These are phyloP conservation scores for Barnardius zonarius DNA, from an alignment of 2,113 vertebrate genomes.

Conservation along the genomic window DNA sequence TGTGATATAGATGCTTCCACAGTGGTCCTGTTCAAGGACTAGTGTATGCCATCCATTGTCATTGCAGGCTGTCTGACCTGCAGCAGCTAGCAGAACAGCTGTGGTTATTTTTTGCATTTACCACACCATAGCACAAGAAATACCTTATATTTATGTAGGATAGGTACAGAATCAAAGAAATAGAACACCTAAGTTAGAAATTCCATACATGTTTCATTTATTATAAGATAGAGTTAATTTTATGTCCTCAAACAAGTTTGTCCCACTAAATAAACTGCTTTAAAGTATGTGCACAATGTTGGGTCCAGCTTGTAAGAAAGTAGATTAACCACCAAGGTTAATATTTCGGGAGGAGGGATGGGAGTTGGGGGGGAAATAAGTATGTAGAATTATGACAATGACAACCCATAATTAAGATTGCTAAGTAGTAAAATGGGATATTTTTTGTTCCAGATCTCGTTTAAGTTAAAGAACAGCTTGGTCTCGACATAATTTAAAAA, in stretches of 20 bases:
- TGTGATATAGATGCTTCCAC: not conserved
- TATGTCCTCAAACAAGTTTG: not conserved
- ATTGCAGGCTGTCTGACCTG: not conserved
- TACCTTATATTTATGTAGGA: not conserved
- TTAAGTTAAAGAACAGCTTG: conserved; percentile 58
- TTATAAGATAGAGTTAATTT: not conserved
- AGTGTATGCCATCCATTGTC: not conserved
- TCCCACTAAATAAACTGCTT: not conserved
- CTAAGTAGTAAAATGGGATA: conserved; percentile 3
- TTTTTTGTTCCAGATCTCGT: not conserved
- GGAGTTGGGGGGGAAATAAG: not conserved
- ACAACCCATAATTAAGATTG: conserved; percentile 14
- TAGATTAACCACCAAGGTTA: not conserved
- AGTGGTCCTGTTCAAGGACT: not conserved
- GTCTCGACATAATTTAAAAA: conserved; percentile 54
- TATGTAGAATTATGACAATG: conserved; percentile 19
- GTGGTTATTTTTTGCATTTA: not conserved
- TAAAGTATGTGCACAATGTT: not conserved
- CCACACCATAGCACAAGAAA: not conserved
- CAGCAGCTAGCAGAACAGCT: not conserved
- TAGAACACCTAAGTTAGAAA: not conserved
- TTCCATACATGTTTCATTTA: not conserved
- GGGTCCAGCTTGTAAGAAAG: not conserved
- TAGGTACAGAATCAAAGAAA: not conserved
- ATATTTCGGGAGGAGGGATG: not conserved